Conservation (phyloP, 2,113 vertebrate genomes). For the Illadopsis cleaveri region DNA sequence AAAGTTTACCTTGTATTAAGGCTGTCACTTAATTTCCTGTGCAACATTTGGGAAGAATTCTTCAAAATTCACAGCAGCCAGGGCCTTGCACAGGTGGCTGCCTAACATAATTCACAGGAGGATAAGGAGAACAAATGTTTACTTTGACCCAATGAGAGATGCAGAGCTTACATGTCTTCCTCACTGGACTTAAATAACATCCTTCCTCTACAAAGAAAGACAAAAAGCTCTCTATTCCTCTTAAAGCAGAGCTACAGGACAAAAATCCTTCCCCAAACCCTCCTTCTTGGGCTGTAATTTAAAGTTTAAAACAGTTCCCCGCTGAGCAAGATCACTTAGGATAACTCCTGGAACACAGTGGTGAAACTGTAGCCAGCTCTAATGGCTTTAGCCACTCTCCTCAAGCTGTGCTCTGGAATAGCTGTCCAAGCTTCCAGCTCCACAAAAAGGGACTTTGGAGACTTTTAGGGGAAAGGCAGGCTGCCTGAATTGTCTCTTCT, state of each 20-base stretch:
- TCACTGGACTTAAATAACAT: background rate
- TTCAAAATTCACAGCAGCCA: background rate
- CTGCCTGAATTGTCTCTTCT: background rate
- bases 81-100: background rate
- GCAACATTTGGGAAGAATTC: background rate
- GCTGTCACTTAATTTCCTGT: background rate
- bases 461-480: background rate
- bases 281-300: background rate
- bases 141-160: background rate
- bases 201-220: background rate
- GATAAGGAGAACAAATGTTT: background rate
- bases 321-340: background rate
- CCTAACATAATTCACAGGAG: background rate
- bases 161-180: background rate
- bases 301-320: background rate
- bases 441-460: background rate
- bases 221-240: background rate
- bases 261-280: background rate
- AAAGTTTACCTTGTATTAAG: background rate
- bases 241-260: background rate
- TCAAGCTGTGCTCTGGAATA: background rate
- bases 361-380: background rate
- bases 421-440: background rate
- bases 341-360: background rate
- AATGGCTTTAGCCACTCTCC: background rate